Evolutionary conservation across 1,140 invertebrate species (phyloP).

Genomic region (Babylonia areolata): DNA sequence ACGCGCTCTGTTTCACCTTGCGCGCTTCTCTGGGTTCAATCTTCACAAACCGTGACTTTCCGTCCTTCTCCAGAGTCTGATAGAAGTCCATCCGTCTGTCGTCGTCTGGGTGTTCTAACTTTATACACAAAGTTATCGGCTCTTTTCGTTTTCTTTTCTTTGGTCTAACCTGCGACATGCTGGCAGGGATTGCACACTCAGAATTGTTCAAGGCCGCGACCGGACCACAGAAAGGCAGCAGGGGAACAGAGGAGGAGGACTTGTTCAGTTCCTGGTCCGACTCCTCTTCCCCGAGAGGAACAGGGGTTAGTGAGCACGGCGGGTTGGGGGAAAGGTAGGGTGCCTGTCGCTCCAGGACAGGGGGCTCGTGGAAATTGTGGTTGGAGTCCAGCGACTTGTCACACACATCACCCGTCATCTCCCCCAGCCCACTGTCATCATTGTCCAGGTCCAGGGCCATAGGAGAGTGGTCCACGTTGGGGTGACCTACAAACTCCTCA

Average conservation of each 20-base stretch:
- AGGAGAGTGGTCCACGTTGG: background rate
- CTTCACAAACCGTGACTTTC: background rate
- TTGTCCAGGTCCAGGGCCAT: constrained; percentile 18
- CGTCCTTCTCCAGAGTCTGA: background rate
- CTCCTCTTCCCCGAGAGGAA: background rate
- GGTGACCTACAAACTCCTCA: background rate
- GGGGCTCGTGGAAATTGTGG: constrained; percentile 44
- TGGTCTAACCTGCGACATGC: background rate
- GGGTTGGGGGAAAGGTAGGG: constrained; percentile 40
- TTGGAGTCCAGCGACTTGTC: constrained; percentile 34
- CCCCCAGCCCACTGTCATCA: constrained; percentile 38
- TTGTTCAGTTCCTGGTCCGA: background rate
- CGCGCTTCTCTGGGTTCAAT: constrained; percentile 10
- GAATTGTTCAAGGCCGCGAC: background rate
- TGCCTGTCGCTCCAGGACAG: constrained; percentile 43
- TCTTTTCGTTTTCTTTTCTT: background rate
- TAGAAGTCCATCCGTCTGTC: background rate
- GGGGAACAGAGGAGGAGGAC: constrained; percentile 26
- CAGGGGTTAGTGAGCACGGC: background rate
- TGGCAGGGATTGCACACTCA: background rate
- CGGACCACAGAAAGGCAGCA: constrained; percentile 28
- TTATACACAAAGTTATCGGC: background rate
- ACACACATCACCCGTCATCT: constrained; percentile 36
- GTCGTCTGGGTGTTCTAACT: background rate
- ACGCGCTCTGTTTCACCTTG: no score